phyloP scores from a whole-genome alignment of 2,888 invertebrate genomes.

The Papilio gigon region DNA sequence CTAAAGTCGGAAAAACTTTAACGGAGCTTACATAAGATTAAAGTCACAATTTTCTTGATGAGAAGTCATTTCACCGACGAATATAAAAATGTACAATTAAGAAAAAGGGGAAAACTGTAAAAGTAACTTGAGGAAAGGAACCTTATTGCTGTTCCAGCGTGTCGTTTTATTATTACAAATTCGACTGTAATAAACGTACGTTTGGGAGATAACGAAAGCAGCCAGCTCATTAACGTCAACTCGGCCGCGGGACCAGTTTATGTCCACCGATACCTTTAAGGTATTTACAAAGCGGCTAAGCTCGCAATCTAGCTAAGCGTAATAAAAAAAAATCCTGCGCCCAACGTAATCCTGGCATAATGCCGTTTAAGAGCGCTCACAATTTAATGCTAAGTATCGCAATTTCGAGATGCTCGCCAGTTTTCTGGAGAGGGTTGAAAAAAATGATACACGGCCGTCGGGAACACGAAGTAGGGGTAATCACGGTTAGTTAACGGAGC shows the following conservation, averaged over 20 bases:
- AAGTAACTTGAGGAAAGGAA: constrained; percentile 53
- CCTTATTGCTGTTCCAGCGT: constrained; percentile 53
- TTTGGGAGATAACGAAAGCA: constrained; percentile 75
- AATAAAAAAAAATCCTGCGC: constrained; percentile 69
- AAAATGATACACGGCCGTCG: constrained; percentile 71
- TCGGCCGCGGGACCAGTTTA: constrained; percentile 71
- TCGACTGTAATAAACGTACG: constrained; percentile 70
- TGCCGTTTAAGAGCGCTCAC: constrained; percentile 73
- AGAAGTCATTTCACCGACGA: constrained; percentile 70
- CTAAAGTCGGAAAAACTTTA: constrained; percentile 71
- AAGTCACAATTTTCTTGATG: constrained; percentile 77
- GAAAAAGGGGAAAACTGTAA: constrained; percentile 51
- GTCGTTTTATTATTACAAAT: constrained; percentile 66
- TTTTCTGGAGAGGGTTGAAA: constrained; percentile 71
- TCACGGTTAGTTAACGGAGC: constrained; percentile 73
- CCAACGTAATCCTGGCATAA: constrained; percentile 71
- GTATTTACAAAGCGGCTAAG: constrained; percentile 78
- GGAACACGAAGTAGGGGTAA: constrained; percentile 56
- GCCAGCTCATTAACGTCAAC: constrained; percentile 78
- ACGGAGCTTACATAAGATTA: constrained; percentile 73
- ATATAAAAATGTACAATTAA: constrained; percentile 65
- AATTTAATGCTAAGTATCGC: constrained; percentile 81
- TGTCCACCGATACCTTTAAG: constrained; percentile 76
- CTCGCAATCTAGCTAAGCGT: constrained; percentile 65
- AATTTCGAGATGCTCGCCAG: constrained; percentile 71